Evolutionary conservation across 2,113 vertebrate species (phyloP).

Genomic region (Tachysurus vachellii): DNA sequence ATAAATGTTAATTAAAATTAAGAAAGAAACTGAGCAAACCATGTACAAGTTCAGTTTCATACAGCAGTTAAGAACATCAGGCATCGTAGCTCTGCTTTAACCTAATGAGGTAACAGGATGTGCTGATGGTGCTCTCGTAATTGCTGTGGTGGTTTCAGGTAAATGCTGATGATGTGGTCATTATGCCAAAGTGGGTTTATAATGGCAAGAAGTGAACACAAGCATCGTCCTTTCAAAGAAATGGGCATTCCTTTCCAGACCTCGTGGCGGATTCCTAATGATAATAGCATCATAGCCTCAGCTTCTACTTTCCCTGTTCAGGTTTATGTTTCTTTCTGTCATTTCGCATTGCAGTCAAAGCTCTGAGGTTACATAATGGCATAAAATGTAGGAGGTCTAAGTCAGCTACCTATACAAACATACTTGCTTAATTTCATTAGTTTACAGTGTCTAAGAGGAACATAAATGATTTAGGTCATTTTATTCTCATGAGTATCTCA

Average conservation of each 20-base stretch:
- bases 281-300: slow-evolving; percentile 7
- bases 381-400: slow-evolving; percentile 45
- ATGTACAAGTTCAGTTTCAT: neutral
- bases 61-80: slow-evolving; percentile 3
- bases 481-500: slow-evolving; percentile 3
- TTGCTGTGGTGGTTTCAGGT: slow-evolving; percentile 17
- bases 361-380: slow-evolving; percentile 13
- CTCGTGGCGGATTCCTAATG: neutral
- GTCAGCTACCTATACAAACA: slow-evolving; percentile 49
- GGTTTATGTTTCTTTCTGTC: slow-evolving; percentile 15
- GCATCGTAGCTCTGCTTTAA: slow-evolving; percentile 9
- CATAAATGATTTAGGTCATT: slow-evolving; percentile 42
- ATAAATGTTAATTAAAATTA: neutral
- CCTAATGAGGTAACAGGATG: slow-evolving; percentile 5
- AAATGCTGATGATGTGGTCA: slow-evolving; percentile 13
- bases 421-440: slow-evolving; percentile 55
- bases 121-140: neutral
- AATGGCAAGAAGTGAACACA: slow-evolving; percentile 68
- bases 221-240: slow-evolving; percentile 66
- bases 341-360: neutral
- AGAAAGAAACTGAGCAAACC: neutral
- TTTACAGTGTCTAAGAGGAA: slow-evolving; percentile 41
- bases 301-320: slow-evolving; percentile 4
- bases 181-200: slow-evolving; percentile 50
- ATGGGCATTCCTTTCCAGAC: slow-evolving; percentile 50